Conservation (phyloP, 37 sponge, comb jelly and placozoan genomes). For the Chondrosia reniformis region DNA sequence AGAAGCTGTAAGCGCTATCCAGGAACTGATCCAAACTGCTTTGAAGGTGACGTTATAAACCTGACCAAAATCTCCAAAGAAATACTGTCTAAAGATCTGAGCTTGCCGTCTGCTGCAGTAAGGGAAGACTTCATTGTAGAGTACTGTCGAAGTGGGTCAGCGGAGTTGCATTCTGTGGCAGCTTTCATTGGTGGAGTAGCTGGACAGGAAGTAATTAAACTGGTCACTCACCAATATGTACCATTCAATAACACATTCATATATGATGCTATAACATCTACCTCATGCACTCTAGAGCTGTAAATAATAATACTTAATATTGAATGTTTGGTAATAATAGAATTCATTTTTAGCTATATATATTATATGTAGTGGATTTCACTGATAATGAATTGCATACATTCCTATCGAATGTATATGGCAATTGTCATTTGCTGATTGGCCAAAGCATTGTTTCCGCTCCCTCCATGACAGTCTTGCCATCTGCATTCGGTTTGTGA, state of each 20-base stretch:
- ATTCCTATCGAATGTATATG: too few species aligned
- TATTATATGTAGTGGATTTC: too few species aligned
- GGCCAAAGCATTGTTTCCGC: too few species aligned
- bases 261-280: conserved; percentile 77
- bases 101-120: conserved; percentile 23
- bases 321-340: too few species aligned
- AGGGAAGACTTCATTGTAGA: conserved; percentile 38
- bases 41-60: conserved; percentile 55
- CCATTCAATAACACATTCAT: conserved; percentile 92
- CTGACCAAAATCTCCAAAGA: conserved; percentile 43
- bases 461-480: too few species aligned
- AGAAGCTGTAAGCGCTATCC: conserved; percentile 52
- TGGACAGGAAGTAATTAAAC: conserved; percentile 94
- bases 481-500: too few species aligned
- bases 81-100: conserved; percentile 40
- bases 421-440: too few species aligned
- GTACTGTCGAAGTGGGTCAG: conserved; percentile 68
- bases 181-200: conserved; percentile 92
- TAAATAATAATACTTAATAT: too few species aligned
- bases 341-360: too few species aligned
- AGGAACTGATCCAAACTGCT: conserved; percentile 20
- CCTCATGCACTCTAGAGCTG: conserved; percentile 48
- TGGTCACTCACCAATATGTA: conserved; percentile 91
- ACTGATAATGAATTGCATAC: too few species aligned
- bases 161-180: conserved; percentile 91